A percentile compares a stretch with the other conserved stretches of the same genome.
phyloP scores from a whole-genome alignment of 2,888 invertebrate species.

The Callinectes sapidus region DNA sequence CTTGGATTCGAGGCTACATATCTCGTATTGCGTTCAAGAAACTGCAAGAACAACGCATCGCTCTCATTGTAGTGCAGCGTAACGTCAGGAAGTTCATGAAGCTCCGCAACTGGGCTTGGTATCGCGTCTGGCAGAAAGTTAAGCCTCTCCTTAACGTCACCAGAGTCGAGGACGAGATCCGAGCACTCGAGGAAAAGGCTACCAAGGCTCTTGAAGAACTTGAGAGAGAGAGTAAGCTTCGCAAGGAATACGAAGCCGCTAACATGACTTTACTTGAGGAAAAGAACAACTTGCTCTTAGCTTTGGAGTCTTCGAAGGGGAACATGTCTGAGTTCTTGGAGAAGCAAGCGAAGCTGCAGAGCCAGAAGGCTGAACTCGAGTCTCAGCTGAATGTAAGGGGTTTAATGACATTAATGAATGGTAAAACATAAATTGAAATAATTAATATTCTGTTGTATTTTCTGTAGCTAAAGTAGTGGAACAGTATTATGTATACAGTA shows the following conservation, averaged over 20 bases:
- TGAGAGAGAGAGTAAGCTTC: slow-evolving; percentile 95
- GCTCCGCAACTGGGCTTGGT: slow-evolving; percentile 99
- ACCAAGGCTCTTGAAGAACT: slow-evolving; percentile 95
- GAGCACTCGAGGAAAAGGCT: slow-evolving; percentile 89
- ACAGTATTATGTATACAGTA: background rate
- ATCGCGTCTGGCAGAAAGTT: slow-evolving; percentile 99
- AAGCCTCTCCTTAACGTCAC: slow-evolving; percentile 99
- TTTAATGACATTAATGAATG: background rate
- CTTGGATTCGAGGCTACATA: slow-evolving; percentile 94
- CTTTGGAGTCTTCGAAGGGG: slow-evolving; percentile 96
- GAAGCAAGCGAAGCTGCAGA: slow-evolving; percentile 92
- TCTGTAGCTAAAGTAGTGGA: background rate
- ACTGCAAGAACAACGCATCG: slow-evolving; percentile 97
- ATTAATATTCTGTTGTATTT: background rate
- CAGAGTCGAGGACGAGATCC: slow-evolving; percentile 97
- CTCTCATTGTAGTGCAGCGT: slow-evolving; percentile 98
- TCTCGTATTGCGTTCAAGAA: slow-evolving; percentile 96
- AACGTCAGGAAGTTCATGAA: slow-evolving; percentile 99
- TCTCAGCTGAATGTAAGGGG: slow-evolving; percentile 83
- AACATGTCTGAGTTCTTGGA: slow-evolving; percentile 93
- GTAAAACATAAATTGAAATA: background rate
- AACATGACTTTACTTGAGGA: slow-evolving; percentile 94
- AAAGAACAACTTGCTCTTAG: slow-evolving; percentile 91
- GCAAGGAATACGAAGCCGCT: slow-evolving; percentile 96
- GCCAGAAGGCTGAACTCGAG: slow-evolving; percentile 98